Conservation (phyloP, 2,113 vertebrate species). For the Turdus rufiventris region DNA sequence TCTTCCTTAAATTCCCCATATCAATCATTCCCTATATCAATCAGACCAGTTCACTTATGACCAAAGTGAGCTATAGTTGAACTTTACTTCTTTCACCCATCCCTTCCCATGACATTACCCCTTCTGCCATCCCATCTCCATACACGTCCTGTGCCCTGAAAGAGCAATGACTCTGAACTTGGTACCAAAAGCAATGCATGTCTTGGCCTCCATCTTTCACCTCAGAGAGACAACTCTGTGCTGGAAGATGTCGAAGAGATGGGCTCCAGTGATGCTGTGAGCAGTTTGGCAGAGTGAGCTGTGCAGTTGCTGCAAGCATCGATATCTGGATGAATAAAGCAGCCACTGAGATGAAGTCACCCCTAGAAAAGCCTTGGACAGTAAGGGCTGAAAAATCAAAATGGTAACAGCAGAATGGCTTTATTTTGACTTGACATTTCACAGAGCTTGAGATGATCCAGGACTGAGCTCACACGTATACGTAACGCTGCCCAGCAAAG, state of each 20-base stretch:
- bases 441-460: background rate
- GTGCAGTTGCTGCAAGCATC: fast-evolving
- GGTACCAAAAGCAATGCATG: fast-evolving
- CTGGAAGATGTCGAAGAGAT: background rate
- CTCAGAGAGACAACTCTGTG: background rate
- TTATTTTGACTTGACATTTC: background rate
- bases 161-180: background rate
- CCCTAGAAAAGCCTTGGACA: background rate
- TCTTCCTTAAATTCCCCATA: background rate
- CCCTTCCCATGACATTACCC: background rate
- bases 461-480: fast-evolving
- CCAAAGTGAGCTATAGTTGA: background rate
- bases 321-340: background rate
- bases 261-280: background rate
- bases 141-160: background rate
- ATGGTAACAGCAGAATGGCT: background rate
- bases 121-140: background rate
- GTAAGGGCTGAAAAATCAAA: background rate
- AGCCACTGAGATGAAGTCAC: background rate
- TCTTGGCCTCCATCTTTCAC: background rate
- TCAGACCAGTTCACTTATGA: background rate
- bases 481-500: fast-evolving
- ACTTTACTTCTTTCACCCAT: background rate
- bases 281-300: background rate
- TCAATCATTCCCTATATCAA: background rate